Evolutionary conservation across 53 echinoderm and acorn worm species (phyloP), one percentile per base, ranked within the genome.

Genomic region (Echinometra lucunter): DNA sequence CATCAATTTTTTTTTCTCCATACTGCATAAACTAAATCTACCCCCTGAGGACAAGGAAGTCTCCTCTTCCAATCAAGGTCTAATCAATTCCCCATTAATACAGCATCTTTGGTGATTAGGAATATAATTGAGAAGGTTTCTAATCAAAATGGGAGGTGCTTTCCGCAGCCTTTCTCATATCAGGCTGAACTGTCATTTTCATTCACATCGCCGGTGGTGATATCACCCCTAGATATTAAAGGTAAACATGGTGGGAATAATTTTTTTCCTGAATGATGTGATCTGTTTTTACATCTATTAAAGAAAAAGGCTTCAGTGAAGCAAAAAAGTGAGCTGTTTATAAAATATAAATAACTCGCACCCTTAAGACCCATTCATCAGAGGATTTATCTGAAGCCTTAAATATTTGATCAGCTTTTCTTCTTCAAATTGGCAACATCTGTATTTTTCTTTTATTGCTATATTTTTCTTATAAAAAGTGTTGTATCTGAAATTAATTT

Each of bases 31-130:
- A 16, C 21, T 38, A 18, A 78, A 78, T 42, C 78, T n/a, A n/a
- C 38, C 78, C 35, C 0, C 15, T 6, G 42, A 42, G 38, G 42
- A 78, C 42, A 21, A 19, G 63, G 19, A 78, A 69, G 69, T 28
- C 69, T 34, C 2, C 21, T 2, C 23, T 78, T 78, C 28, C 78
- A 78, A 78, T 78, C 78, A 78, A 10, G 42, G 42, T 42, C 78
- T 40, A 78, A 78, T 78, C 78, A 78, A 78, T 78, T 78, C 28
- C 78, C 78, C 78, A 78, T 78, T 78, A 40, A 78, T 78, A 78
- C 38, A 23, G 38, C 78, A 78, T 78, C 42, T 78, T 21, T 19
- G 42, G 42, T 78, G 78, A 78, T 78, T 21, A 78, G 78, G 78
- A 3, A 38, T 37, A 78, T 78, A 78, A 78, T 38, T 42, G 78